A percentile compares a stretch with the other conserved stretches of the same genome.
phyloP scores from a whole-genome alignment of 2,113 vertebrate species.

The Eulacestoma nigropectus region DNA sequence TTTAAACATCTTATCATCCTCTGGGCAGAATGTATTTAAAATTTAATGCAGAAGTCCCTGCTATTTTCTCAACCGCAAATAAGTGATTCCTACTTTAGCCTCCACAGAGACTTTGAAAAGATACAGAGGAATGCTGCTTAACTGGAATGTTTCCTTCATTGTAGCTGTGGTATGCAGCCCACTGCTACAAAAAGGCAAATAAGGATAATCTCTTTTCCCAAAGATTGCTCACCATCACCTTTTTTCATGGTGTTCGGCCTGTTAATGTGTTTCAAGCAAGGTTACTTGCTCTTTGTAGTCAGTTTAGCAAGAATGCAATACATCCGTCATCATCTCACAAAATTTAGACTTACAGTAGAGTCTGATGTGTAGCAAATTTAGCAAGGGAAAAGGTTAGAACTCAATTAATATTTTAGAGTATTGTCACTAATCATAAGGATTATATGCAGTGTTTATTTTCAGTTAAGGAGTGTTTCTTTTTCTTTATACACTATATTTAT shows the following conservation, averaged over 20 bases:
- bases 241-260: background rate
- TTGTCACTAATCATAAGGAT: background rate
- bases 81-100: slow-evolving; percentile 35
- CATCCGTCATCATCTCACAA: background rate
- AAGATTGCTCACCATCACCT: background rate
- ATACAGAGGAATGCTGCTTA: slow-evolving; percentile 32
- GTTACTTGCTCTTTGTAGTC: background rate
- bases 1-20: slow-evolving; percentile 26
- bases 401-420: background rate
- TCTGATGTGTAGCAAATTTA: background rate
- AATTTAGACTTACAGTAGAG: background rate
- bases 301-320: background rate
- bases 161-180: background rate
- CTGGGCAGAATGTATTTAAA: slow-evolving; percentile 44
- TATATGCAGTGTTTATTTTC: background rate
- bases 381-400: background rate
- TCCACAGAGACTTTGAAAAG: slow-evolving; percentile 23
- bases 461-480: background rate
- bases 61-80: slow-evolving; percentile 29
- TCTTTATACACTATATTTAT: background rate
- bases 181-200: slow-evolving; percentile 2
- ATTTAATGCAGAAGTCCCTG: slow-evolving; percentile 42
- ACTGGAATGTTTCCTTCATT: slow-evolving; percentile 44
- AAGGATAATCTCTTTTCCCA: background rate
- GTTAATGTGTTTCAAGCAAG: background rate